phyloP scores from a whole-genome alignment of 2,797 vertebrate species.

The Syngnathus acus region DNA sequence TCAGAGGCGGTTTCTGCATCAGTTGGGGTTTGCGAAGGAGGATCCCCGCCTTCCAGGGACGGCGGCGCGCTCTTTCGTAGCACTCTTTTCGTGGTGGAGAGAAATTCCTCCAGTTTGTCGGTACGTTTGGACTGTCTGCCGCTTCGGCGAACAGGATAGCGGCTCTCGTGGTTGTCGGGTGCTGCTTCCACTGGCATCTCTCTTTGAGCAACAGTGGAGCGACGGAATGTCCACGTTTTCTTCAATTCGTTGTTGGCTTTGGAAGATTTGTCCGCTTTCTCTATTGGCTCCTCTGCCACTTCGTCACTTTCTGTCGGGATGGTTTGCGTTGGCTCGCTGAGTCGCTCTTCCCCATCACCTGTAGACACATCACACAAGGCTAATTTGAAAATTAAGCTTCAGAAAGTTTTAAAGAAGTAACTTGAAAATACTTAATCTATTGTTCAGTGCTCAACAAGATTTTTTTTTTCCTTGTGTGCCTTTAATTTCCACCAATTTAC shows the following conservation, averaged over 20 bases:
- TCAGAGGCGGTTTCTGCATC: conserved; percentile 91
- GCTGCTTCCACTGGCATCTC: conserved; percentile 73
- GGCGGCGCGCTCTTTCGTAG: conserved; percentile 69
- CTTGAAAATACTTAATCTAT: neutral
- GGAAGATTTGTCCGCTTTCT: conserved; percentile 45
- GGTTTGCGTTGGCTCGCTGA: conserved; percentile 11
- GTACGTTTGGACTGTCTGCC: conserved; percentile 92
- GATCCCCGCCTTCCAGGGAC: conserved; percentile 80
- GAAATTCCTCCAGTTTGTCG: conserved; percentile 91
- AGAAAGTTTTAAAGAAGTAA: neutral
- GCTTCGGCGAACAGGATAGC: conserved; percentile 82
- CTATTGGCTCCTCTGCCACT: conserved; percentile 43
- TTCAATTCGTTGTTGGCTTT: conserved; percentile 79
- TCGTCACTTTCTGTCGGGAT: conserved; percentile 40
- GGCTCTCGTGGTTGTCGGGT: conserved; percentile 70
- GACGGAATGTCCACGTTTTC: conserved; percentile 89
- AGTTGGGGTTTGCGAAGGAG: conserved; percentile 81
- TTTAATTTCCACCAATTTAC: conserved; percentile 1
- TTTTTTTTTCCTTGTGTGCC: neutral
- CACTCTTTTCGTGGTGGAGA: conserved; percentile 82
- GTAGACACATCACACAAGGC: conserved; percentile 21
- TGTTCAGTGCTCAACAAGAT: neutral
- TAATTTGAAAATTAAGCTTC: conserved; percentile 11
- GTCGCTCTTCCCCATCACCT: conserved; percentile 26
- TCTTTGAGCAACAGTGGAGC: conserved; percentile 85